A percentile compares a stretch with the other conserved stretches of the same genome.
These are phyloP conservation scores for Cherax quadricarinatus DNA, from an alignment of 1,140 invertebrate species.

Conservation along the genomic window DNA sequence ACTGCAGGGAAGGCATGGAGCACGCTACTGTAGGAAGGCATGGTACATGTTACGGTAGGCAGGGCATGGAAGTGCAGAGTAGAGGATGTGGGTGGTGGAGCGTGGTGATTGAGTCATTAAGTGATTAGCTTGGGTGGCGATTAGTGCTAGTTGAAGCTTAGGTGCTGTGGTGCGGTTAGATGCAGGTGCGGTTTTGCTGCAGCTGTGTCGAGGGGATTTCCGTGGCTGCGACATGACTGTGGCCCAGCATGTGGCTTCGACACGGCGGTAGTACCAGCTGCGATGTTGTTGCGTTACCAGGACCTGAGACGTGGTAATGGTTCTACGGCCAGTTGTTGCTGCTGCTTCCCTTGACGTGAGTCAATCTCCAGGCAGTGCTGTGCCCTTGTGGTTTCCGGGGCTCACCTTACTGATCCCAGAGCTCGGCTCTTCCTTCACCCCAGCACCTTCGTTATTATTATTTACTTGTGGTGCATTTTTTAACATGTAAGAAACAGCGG, in stretches of 20 bases:
- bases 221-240: too few species aligned
- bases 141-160: background rate
- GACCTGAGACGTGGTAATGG: too few species aligned
- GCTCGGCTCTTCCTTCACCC: background rate
- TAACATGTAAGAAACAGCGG: background rate
- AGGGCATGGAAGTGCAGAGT: background rate
- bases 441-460: conserved; percentile 2
- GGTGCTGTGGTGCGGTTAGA: background rate
- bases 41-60: background rate
- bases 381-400: conserved; percentile 40
- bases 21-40: too few species aligned
- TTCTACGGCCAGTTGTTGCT: background rate
- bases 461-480: background rate
- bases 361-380: conserved; percentile 4
- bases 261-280: too few species aligned
- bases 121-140: background rate
- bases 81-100: conserved; percentile 5
- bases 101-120: background rate
- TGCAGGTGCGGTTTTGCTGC: background rate
- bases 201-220: too few species aligned
- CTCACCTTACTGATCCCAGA: conserved; percentile 23
- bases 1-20: too few species aligned
- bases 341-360: background rate
- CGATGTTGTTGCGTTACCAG: too few species aligned
- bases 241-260: too few species aligned